These are phyloP conservation scores for Aspidiotus rigidus DNA, from an alignment of 2,888 invertebrate species.

Conservation along the genomic window DNA sequence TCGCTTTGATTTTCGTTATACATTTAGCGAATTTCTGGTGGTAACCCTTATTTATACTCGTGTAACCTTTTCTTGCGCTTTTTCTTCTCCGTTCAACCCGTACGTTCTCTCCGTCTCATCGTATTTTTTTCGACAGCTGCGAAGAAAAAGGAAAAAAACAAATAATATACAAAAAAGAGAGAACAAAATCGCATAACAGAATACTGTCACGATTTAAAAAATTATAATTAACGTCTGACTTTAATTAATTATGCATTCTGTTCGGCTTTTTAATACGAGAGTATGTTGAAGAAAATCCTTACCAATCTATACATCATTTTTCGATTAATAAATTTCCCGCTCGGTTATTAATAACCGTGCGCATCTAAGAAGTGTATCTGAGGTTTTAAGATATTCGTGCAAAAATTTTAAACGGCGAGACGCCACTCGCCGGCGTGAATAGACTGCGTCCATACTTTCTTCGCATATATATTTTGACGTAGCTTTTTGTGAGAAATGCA, in stretches of 20 bases:
- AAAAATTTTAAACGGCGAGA: too few species aligned
- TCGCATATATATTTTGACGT: background rate
- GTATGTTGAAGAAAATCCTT: too few species aligned
- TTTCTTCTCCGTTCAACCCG: background rate
- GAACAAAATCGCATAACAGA: constrained; percentile 5
- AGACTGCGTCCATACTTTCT: background rate
- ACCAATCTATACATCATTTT: too few species aligned
- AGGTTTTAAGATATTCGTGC: too few species aligned
- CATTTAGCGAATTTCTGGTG: background rate
- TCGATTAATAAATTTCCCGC: too few species aligned
- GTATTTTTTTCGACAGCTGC: too few species aligned
- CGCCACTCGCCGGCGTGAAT: background rate
- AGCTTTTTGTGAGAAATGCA: background rate
- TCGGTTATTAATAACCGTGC: too few species aligned
- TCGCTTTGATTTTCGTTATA: constrained; percentile 4
- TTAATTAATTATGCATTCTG: constrained; percentile 26
- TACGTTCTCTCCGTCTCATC: too few species aligned
- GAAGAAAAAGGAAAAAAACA: background rate
- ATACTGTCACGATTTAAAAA: constrained; percentile 27
- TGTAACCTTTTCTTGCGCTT: background rate
- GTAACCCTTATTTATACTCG: background rate
- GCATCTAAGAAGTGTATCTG: too few species aligned
- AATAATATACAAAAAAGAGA: background rate
- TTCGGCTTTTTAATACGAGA: too few species aligned
- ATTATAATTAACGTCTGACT: constrained; percentile 25